phyloP scores from a whole-genome alignment of 2,113 vertebrate genomes.

The Micronycteris hirsuta region DNA sequence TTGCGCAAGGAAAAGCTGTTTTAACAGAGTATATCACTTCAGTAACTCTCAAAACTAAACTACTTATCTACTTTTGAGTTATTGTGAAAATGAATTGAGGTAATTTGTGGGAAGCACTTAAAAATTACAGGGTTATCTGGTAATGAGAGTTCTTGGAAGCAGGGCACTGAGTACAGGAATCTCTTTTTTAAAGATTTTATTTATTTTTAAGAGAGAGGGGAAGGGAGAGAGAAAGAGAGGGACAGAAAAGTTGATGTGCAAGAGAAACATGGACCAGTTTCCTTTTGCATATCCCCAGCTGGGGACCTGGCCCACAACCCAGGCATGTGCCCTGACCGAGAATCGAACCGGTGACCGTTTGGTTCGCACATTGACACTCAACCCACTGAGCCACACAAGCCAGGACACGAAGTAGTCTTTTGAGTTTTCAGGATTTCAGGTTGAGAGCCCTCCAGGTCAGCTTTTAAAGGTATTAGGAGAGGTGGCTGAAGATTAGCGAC shows the following conservation, averaged over 20 bases:
- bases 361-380: too few relatives aligned
- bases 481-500: accelerated
- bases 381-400: too few relatives aligned
- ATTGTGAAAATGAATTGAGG: neutral
- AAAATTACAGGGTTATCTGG: neutral
- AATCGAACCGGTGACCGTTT: too few relatives aligned
- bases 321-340: too few relatives aligned
- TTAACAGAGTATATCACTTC: neutral
- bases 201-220: too few relatives aligned
- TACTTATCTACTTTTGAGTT: neutral
- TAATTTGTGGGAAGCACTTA: neutral
- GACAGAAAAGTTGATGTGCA: too few relatives aligned
- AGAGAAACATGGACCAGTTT: too few relatives aligned
- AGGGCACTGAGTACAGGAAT: neutral
- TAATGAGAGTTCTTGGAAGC: neutral
- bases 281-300: too few relatives aligned
- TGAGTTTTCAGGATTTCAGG: neutral
- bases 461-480: neutral
- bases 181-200: too few relatives aligned
- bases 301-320: too few relatives aligned
- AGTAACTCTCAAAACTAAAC: neutral
- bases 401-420: neutral
- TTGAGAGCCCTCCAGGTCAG: neutral
- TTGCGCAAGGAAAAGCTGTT: neutral
- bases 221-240: too few relatives aligned